Conservation (phyloP, 2,113 vertebrate species). For the Balaenoptera acutorostrata region DNA sequence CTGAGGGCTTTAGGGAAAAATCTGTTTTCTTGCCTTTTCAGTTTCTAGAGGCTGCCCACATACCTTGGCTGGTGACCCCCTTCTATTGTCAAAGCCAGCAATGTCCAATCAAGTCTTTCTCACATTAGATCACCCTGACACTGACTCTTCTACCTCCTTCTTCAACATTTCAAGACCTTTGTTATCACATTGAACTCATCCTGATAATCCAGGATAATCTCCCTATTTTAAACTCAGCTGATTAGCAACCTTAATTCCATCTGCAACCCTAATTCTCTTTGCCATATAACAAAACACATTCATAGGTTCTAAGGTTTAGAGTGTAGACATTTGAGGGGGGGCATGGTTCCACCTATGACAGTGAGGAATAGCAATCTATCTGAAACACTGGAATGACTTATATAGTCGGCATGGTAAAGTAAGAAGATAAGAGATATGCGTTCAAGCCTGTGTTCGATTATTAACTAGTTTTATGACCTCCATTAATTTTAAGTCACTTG, state of each 20-base stretch:
- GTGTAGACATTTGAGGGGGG: neutral
- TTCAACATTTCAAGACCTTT: neutral
- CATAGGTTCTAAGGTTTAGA: neutral
- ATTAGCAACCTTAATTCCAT: neutral
- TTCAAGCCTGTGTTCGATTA: neutral
- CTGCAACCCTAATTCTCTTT: neutral
- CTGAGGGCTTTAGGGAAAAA: neutral
- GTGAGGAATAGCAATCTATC: neutral
- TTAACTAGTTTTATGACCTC: neutral
- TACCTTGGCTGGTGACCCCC: neutral
- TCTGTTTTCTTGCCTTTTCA: neutral
- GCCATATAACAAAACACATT: neutral
- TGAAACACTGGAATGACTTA: neutral
- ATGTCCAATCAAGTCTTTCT: neutral
- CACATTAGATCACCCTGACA: neutral
- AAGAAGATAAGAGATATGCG: neutral
- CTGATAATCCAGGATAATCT: neutral
- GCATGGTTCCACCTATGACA: neutral
- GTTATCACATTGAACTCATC: neutral
- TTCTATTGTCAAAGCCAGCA: neutral
- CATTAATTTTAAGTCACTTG: neutral
- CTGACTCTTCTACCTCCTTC: neutral
- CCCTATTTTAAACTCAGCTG: neutral
- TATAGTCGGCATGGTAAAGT: too few relatives aligned
- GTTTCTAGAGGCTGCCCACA: neutral